Base-by-base conservation (phyloP, 2,888 invertebrate species). In the Chymomyza fuscimana region DNA sequence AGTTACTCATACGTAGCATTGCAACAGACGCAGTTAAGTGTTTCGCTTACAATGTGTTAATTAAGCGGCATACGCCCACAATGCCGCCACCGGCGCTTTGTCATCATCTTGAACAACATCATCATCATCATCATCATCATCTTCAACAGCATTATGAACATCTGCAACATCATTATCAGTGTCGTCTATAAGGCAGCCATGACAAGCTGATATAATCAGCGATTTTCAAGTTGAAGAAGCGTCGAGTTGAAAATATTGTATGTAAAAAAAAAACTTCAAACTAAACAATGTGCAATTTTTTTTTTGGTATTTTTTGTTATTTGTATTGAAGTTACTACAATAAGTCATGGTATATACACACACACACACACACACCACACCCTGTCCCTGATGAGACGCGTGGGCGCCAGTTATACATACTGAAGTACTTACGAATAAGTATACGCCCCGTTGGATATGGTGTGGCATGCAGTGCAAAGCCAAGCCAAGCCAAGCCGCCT, bases 41-140 rank as follows among this genome's bases (percentile, higher is more conserved):
- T n/a, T 16, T 19, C 16, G 54, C 54, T 63, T 78, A 86, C 82
- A 83, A 82, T 82, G 82, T 82, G 82, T 83, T 86, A 82, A 82
- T 82, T 86, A 83, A 77, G 81, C 73, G 81, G 84, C 83, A 72
- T 59, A 86, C 82, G 79, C 82, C 82, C 74, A 81, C 86, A 69
- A 40, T 68, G 22, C 10, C 75, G 75, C 70, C 52, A 64, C 50
- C 58, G 69, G 46, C 46, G 63, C 73, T 40, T 32, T 52, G 68
- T 40, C 58, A 25, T 46, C 40, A 12, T 46, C 32, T 32, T 32
- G 9, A 32, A 9, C 7, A 32, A 32, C 7, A 32, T 5, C 9
- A 32, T 7, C 36, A 52, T 6, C 54, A 64, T 15, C 32, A 32
- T n/a, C 54, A 65, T 7, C 36, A 12, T 22, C 50, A 64, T 7